A percentile compares a stretch with the other conserved stretches of the same genome.
These are phyloP conservation scores for Porites lobata DNA, from an alignment of 92 coral and sea anemone species.

Conservation along the genomic window DNA sequence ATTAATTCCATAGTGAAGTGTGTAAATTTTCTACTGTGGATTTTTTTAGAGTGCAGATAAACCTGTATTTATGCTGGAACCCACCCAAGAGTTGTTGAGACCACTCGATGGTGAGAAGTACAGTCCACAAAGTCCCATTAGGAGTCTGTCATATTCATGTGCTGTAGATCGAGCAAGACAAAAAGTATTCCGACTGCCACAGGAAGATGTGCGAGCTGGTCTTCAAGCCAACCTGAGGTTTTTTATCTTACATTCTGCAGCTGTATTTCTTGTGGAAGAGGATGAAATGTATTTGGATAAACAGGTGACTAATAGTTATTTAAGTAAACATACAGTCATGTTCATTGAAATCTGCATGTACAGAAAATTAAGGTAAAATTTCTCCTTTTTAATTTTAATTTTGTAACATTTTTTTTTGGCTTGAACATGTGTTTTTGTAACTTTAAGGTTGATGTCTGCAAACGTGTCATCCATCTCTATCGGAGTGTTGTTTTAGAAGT, in stretches of 20 bases:
- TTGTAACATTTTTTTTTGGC: not conserved
- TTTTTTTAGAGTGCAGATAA: slow-evolving; percentile 71
- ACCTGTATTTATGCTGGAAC: slow-evolving; percentile 94
- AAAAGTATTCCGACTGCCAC: slow-evolving; percentile 53
- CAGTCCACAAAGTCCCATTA: slow-evolving; percentile 84
- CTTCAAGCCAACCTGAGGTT: slow-evolving; percentile 93
- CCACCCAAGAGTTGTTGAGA: slow-evolving; percentile 28
- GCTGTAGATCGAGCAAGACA: slow-evolving; percentile 74
- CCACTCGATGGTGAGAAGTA: slow-evolving; percentile 43
- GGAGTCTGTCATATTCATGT: slow-evolving; percentile 76
- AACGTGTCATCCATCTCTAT: slow-evolving; percentile 91
- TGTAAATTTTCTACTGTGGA: not conserved
- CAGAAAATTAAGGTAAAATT: too few relatives aligned
- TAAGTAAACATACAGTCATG: not conserved
- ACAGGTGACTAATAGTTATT: slow-evolving; percentile 64
- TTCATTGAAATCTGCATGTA: too few relatives aligned
- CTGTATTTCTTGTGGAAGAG: slow-evolving; percentile 87
- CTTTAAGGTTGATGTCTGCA: slow-evolving; percentile 90
- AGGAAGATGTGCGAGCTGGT: slow-evolving; percentile 97
- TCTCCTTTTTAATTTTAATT: too few relatives aligned
- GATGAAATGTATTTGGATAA: slow-evolving; percentile 67
- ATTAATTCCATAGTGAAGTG: too few relatives aligned
- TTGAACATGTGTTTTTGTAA: not conserved
- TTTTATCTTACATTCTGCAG: slow-evolving; percentile 89
- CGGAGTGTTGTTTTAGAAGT: slow-evolving; percentile 92